Percentiles rank a stretch among this genome's conserved stretches.
Evolutionary conservation across 2,113 vertebrate genomes (phyloP).

Genomic region (Ahaetulla prasina): DNA sequence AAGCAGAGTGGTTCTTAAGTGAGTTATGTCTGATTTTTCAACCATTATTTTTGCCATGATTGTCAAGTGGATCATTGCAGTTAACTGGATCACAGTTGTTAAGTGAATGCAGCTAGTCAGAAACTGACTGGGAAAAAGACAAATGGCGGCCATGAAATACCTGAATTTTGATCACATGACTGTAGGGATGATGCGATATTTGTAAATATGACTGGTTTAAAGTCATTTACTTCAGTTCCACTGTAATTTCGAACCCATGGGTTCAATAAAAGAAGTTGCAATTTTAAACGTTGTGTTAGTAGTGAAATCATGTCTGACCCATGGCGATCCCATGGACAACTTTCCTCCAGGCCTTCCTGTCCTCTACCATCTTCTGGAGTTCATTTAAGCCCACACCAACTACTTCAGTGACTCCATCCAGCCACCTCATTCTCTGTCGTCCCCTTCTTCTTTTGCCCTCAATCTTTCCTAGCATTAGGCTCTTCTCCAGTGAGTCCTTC

Average conservation of each 20-base stretch:
- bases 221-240: neutral
- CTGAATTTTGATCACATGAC: neutral
- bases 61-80: neutral
- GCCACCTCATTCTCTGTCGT: no score
- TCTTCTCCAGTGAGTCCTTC: no score
- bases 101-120: neutral
- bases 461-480: no score
- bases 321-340: no score
- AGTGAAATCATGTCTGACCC: no score
- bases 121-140: neutral
- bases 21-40: neutral
- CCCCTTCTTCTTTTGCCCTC: no score
- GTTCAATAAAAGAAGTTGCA: neutral
- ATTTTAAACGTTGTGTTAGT: slow-evolving; percentile 9
- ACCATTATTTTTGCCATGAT: neutral
- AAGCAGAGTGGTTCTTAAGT: neutral
- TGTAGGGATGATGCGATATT: neutral
- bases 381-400: no score
- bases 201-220: neutral
- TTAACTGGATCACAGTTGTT: neutral
- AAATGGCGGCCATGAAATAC: neutral
- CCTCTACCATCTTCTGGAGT: no score
- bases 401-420: no score
- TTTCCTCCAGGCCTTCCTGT: no score
- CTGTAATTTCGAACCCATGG: neutral